A percentile compares a stretch with the other conserved stretches of the same genome.
phyloP scores from a whole-genome alignment of 2,113 vertebrate species.

The Ammodytes marinus region DNA sequence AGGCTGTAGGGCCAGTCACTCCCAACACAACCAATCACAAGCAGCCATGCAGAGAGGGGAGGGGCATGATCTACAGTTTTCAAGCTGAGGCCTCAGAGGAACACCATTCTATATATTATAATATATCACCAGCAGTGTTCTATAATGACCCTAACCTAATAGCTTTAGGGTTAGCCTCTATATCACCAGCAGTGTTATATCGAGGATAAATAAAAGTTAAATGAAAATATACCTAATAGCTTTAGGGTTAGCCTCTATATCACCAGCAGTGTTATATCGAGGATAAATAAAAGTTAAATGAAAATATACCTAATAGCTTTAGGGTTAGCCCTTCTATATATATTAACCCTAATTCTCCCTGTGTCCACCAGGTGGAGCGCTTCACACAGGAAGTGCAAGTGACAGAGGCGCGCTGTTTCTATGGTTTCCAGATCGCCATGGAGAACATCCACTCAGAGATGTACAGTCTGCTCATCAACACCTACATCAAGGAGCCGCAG shows the following conservation, averaged over 20 bases:
- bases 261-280: too few species aligned
- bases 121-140: too few species aligned
- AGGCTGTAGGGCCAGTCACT: constrained; percentile 29
- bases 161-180: too few species aligned
- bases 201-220: too few species aligned
- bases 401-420: constrained; percentile 97
- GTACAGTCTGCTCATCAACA: constrained; percentile 98
- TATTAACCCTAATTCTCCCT: background rate
- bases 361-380: constrained; percentile 92
- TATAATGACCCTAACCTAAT: too few species aligned
- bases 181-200: too few species aligned
- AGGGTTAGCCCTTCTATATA: too few species aligned
- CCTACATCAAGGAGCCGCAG: constrained; percentile 93
- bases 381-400: constrained; percentile 97
- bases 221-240: too few species aligned
- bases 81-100: constrained; percentile 70
- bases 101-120: too few species aligned
- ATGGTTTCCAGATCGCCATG: constrained; percentile 99
- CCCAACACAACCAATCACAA: constrained; percentile 65
- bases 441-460: constrained; percentile 99
- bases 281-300: too few species aligned
- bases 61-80: constrained; percentile 67
- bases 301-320: too few species aligned
- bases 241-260: too few species aligned
- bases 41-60: constrained; percentile 49